Conservation (phyloP, 2,113 vertebrate species). For the Notarius lentiginosus region DNA sequence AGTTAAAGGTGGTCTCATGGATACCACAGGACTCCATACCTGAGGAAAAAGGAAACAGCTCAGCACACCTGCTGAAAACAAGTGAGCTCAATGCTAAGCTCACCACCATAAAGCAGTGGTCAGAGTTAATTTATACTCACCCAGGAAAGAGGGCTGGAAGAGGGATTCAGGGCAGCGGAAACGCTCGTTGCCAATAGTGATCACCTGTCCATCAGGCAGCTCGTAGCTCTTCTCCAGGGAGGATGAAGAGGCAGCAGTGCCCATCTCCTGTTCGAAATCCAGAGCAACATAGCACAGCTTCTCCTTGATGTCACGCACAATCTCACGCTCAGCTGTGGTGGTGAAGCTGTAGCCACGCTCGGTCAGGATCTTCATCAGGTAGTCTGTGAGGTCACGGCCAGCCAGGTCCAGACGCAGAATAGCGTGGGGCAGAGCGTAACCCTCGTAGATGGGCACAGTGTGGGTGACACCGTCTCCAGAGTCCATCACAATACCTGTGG, state of each 20-base stretch:
- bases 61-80: too few species aligned
- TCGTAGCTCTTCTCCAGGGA: constrained; percentile 98
- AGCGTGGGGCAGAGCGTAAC: constrained; percentile 94
- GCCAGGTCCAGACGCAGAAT: constrained; percentile 97
- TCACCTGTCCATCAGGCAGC: constrained; percentile 94
- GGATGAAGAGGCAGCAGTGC: constrained; percentile 88
- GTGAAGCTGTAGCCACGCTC: constrained; percentile 97
- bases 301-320: constrained; percentile 97
- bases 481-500: constrained; percentile 99
- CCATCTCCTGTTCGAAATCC: constrained; percentile 98
- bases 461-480: constrained; percentile 97
- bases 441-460: constrained; percentile 98
- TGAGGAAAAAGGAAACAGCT: constrained; percentile 18
- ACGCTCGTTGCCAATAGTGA: constrained; percentile 95
- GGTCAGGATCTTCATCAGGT: constrained; percentile 99
- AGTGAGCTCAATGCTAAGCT: too few species aligned
- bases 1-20: constrained; percentile 74
- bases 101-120: too few species aligned
- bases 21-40: constrained; percentile 75
- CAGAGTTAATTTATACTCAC: constrained; percentile 60
- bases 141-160: constrained; percentile 96
- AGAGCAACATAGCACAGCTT: constrained; percentile 96
- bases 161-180: constrained; percentile 95
- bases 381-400: constrained; percentile 97
- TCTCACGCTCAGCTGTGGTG: constrained; percentile 94